Percentiles rank a stretch among this genome's conserved stretches.
These are phyloP conservation scores for Tuberolachnus salignus DNA, from an alignment of 2,888 invertebrate species.

Conservation along the genomic window DNA sequence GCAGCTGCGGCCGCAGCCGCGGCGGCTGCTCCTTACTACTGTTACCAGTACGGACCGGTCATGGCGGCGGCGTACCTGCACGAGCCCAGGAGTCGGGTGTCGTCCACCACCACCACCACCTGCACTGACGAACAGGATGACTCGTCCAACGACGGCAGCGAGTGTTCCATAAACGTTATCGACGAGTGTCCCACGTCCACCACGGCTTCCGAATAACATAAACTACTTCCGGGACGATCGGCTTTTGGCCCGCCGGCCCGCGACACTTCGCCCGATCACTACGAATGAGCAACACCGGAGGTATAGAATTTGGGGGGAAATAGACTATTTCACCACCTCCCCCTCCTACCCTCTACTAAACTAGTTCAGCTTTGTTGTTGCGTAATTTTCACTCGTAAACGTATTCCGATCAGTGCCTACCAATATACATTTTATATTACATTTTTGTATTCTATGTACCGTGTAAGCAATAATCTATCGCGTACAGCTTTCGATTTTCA, in stretches of 20 bases:
- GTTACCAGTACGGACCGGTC: constrained; percentile 58
- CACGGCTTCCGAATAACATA: constrained; percentile 31
- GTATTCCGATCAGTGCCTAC: no score
- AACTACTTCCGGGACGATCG: no score
- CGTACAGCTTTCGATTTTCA: no score
- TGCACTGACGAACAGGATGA: constrained; percentile 31
- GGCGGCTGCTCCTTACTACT: constrained; percentile 57
- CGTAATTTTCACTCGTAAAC: no score
- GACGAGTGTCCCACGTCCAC: constrained; percentile 56
- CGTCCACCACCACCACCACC: constrained; percentile 31
- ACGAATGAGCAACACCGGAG: no score
- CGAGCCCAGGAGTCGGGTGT: constrained; percentile 47
- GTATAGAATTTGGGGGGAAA: no score
- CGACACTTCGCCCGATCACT: not conserved
- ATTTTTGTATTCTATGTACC: no score
- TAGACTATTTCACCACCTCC: no score
- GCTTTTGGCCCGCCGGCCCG: not conserved
- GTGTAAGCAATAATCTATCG: no score
- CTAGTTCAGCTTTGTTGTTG: no score
- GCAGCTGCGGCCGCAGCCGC: constrained; percentile 47
- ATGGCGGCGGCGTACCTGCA: constrained; percentile 57
- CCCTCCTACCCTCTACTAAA: no score
- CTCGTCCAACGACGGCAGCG: constrained; percentile 54
- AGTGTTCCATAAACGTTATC: constrained; percentile 47
- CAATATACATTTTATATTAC: no score